A percentile compares a stretch with the other conserved stretches of the same genome.
Evolutionary conservation across 2,797 vertebrate genomes (phyloP).

Genomic region (Nannoperca australis): DNA sequence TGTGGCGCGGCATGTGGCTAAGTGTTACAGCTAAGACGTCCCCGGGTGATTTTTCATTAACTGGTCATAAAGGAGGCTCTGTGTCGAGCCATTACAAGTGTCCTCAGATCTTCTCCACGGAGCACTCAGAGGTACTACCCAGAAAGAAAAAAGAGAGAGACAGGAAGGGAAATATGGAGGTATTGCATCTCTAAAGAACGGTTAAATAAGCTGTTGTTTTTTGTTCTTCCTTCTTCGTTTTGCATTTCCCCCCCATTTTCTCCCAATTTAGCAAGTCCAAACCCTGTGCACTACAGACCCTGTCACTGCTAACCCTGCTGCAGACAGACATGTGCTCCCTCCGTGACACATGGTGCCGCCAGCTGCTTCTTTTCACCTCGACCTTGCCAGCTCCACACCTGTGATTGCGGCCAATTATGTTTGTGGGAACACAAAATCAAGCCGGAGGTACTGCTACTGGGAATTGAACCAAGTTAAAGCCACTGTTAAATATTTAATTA

Average conservation of each 20-base stretch:
- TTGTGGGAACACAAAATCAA: conserved; percentile 50
- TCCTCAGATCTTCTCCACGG: conserved; percentile 64
- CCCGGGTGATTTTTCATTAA: conserved; percentile 91
- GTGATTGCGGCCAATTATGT: conserved; percentile 54
- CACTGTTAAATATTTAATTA: conserved; percentile 60
- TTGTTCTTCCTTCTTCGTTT: not conserved
- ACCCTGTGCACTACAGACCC: not conserved
- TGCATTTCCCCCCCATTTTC: not conserved
- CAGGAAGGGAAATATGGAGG: conserved; percentile 15
- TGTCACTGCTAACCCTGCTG: conserved; percentile 10
- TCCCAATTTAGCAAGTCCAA: conserved; percentile 15
- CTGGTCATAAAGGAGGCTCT: conserved; percentile 88
- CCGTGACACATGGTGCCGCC: conserved; percentile 35
- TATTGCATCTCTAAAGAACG: conserved; percentile 21
- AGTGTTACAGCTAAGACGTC: conserved; percentile 80
- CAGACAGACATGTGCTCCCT: conserved; percentile 43
- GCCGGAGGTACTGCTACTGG: conserved; percentile 39
- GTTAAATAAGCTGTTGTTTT: conserved; percentile 9
- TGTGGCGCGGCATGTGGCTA: conserved; percentile 83
- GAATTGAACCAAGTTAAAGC: conserved; percentile 46
- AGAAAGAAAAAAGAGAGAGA: not conserved
- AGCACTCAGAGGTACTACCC: conserved; percentile 51
- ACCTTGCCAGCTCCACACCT: conserved; percentile 41
- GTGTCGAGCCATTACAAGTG: conserved; percentile 86
- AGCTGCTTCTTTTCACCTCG: conserved; percentile 39